phyloP scores from a whole-genome alignment of 1,140 invertebrate species.

The Drosophila tani region DNA sequence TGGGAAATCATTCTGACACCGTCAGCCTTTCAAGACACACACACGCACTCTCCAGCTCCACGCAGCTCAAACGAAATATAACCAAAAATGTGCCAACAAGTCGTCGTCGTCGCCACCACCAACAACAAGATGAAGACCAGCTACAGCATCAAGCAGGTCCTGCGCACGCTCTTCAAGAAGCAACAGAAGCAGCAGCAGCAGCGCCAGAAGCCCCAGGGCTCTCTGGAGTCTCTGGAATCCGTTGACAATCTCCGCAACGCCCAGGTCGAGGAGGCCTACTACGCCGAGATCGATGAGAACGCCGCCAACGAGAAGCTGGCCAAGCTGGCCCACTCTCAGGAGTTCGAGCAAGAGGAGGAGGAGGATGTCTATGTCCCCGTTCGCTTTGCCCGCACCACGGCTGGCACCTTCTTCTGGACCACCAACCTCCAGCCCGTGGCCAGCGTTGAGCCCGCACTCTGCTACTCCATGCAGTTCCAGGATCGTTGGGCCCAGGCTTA shows the following conservation, averaged over 20 bases:
- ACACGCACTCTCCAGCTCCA: conserved; percentile 23
- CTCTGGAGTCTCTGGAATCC: conserved; percentile 76
- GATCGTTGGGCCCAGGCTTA: conserved; percentile 87
- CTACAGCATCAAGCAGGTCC: conserved; percentile 87
- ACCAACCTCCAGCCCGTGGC: conserved; percentile 84
- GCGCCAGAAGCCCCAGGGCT: conserved; percentile 54
- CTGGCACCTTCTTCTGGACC: conserved; percentile 87
- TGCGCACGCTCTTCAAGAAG: conserved; percentile 85
- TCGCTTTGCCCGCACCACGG: conserved; percentile 86
- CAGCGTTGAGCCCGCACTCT: conserved; percentile 78
- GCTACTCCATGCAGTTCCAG: conserved; percentile 85
- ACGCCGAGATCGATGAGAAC: conserved; percentile 88
- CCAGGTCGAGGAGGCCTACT: conserved; percentile 78
- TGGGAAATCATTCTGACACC: conserved; percentile 83
- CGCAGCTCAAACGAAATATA: conserved; percentile 43
- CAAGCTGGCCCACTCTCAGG: conserved; percentile 85
- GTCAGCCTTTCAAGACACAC: conserved; percentile 76
- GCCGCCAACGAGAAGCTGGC: conserved; percentile 88
- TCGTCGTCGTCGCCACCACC: conserved; percentile 49
- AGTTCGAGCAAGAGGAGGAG: conserved; percentile 79
- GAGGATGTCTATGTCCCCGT: conserved; percentile 85
- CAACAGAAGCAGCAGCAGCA: conserved; percentile 68
- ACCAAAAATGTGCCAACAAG: conserved; percentile 81
- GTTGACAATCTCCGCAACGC: conserved; percentile 80
- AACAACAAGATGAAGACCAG: conserved; percentile 79